Conservation (phyloP, 92 coral and sea anemone species). For the Meandrina meandrites region DNA sequence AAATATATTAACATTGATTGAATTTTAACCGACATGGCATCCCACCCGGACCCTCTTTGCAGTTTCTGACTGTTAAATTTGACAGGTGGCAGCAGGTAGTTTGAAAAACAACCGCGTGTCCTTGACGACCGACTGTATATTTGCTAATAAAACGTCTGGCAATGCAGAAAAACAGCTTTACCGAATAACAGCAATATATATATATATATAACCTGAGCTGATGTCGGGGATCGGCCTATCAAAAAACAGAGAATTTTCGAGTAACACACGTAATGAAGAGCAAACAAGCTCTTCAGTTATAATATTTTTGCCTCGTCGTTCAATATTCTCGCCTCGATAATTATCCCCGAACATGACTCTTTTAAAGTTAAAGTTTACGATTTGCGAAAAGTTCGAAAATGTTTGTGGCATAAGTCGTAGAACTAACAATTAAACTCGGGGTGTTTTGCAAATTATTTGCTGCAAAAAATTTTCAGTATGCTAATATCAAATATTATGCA, state of each 20-base stretch:
- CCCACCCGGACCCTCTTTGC: too few species aligned
- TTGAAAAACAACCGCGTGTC: background rate
- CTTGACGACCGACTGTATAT: background rate
- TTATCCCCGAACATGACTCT: background rate
- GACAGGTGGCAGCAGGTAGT: constrained; percentile 34
- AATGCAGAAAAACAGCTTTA: background rate
- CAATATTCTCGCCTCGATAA: background rate
- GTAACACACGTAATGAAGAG: background rate
- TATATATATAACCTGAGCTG: background rate
- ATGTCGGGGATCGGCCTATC: too few species aligned
- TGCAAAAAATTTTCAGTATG: too few species aligned
- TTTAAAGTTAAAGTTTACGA: background rate
- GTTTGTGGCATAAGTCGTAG: background rate
- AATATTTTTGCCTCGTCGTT: background rate
- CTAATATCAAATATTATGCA: background rate
- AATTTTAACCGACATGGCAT: too few species aligned
- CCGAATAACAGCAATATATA: background rate
- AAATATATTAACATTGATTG: too few species aligned
- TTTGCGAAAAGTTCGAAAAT: background rate
- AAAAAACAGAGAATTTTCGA: background rate
- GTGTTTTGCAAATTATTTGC: background rate
- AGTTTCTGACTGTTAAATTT: background rate
- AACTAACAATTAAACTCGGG: background rate
- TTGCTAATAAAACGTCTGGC: background rate
- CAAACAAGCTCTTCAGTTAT: background rate